Evolutionary conservation across 2,888 invertebrate genomes (phyloP).

Genomic region (Calephelis perditalis): DNA sequence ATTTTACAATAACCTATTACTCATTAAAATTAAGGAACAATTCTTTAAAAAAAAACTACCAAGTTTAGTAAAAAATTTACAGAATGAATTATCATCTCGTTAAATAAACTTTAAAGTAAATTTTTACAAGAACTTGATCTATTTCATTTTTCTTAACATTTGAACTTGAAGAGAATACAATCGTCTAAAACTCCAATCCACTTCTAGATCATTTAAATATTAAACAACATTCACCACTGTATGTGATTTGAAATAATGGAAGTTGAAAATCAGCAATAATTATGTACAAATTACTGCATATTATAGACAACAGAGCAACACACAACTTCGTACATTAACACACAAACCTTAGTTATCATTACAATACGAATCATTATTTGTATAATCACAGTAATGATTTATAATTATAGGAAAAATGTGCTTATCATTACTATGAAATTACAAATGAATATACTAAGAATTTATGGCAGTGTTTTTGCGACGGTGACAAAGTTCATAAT

Average conservation of each 20-base stretch:
- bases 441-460: slow-evolving; percentile 13
- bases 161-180: no score
- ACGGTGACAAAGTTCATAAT: slow-evolving; percentile 47
- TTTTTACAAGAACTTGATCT: no score
- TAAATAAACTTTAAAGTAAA: no score
- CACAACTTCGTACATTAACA: slow-evolving; percentile 33
- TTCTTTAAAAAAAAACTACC: no score
- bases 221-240: neutral
- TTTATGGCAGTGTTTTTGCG: slow-evolving; percentile 55
- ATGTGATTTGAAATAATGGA: slow-evolving; percentile 30
- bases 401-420: slow-evolving; percentile 2
- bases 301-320: slow-evolving; percentile 38
- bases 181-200: no score
- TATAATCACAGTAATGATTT: slow-evolving; percentile 19
- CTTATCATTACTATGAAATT: slow-evolving; percentile 9
- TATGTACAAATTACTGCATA: slow-evolving; percentile 33
- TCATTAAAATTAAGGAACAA: no score
- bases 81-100: no score
- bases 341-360: slow-evolving; percentile 33
- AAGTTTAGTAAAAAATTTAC: no score
- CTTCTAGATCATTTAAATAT: neutral
- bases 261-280: slow-evolving; percentile 29
- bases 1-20: no score
- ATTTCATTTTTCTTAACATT: no score
- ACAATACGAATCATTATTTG: slow-evolving; percentile 29